Evolutionary conservation across 1,140 invertebrate genomes (phyloP).

Genomic region (Zaprionus davidi): DNA sequence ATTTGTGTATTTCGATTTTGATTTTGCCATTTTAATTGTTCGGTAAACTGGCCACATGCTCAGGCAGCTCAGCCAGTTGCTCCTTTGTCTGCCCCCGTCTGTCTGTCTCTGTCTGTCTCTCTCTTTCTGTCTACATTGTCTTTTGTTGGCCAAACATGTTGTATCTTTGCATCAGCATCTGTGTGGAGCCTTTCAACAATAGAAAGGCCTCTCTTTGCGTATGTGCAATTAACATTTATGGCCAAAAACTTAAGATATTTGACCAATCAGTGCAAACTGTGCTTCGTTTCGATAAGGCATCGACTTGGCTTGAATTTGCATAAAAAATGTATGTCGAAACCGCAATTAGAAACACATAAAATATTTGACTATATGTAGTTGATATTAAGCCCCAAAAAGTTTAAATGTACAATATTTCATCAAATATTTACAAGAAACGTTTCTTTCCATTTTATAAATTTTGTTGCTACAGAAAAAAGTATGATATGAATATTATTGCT

Average conservation of each 20-base stretch:
- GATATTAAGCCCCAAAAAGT: neutral
- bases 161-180: conserved; percentile 72
- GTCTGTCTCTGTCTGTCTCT: neutral
- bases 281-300: conserved; percentile 11
- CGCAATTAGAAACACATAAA: conserved; percentile 5
- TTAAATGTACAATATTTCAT: neutral
- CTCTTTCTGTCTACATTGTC: conserved; percentile 46
- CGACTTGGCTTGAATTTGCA: too few relatives aligned
- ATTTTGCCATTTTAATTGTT: conserved; percentile 82
- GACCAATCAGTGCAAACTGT: conserved; percentile 8
- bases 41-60: conserved; percentile 50
- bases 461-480: neutral
- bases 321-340: conserved; percentile 2
- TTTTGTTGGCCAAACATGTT: conserved; percentile 68
- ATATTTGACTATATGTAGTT: neutral
- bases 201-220: conserved; percentile 14
- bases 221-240: conserved; percentile 77
- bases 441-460: neutral
- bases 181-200: conserved; percentile 39
- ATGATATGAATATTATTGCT: neutral
- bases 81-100: conserved; percentile 18
- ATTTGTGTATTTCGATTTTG: conserved; percentile 80
- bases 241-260: conserved; percentile 37
- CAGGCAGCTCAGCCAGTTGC: conserved; percentile 43
- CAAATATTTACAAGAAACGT: neutral